phyloP scores from a whole-genome alignment of 2,888 invertebrate genomes.

The Glaucopsyche alexis region DNA sequence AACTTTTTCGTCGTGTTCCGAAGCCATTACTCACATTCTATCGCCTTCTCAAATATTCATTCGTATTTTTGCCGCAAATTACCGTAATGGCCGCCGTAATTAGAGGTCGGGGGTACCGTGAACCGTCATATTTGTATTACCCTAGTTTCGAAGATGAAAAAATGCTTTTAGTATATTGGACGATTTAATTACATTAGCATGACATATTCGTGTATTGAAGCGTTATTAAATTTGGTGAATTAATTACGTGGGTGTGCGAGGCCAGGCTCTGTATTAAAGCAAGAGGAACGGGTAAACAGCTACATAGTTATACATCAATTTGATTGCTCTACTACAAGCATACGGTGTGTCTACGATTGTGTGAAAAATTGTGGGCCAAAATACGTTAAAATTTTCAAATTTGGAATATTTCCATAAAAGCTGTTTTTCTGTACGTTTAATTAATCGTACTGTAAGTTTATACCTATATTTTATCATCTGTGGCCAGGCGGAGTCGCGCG shows the following conservation, averaged over 20 bases:
- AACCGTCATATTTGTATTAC: constrained; percentile 48
- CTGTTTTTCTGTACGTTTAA: too few species aligned
- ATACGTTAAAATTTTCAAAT: too few species aligned
- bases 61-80: constrained; percentile 76
- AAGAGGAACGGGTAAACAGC: too few species aligned
- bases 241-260: constrained; percentile 46
- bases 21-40: constrained; percentile 77
- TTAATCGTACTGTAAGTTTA: too few species aligned
- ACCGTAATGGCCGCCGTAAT: constrained; percentile 75
- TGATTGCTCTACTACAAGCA: too few species aligned
- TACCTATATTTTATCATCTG: too few species aligned
- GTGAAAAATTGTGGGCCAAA: too few species aligned
- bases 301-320: too few species aligned
- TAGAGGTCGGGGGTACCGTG: constrained; percentile 47
- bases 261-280: too few species aligned
- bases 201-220: constrained; percentile 37
- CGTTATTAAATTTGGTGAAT: constrained; percentile 40
- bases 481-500: constrained; percentile 66
- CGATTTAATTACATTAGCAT: constrained; percentile 50
- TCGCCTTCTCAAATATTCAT: constrained; percentile 80
- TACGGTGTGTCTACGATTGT: too few species aligned
- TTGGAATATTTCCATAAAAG: too few species aligned
- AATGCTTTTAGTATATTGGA: constrained; percentile 43
- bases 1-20: constrained; percentile 80
- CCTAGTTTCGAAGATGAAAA: constrained; percentile 38